A percentile compares a stretch with the other conserved stretches of the same genome.
Conservation (phyloP, 2,888 invertebrate species). For the Liodrosophila aerea region DNA sequence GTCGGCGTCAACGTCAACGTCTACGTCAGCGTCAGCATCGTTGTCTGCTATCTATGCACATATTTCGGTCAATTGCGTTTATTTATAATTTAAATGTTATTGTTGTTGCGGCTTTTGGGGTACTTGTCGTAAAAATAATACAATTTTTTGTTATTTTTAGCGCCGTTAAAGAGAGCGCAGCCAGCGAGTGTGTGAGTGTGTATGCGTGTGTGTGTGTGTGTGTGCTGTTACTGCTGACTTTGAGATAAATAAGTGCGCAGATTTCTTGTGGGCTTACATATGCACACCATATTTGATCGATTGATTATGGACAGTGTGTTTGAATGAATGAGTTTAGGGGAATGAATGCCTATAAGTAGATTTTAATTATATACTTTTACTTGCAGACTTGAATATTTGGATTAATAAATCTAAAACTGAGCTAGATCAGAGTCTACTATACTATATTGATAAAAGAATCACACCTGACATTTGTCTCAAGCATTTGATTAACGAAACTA, state of each 20-base stretch:
- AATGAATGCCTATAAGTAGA: no score
- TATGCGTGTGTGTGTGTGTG: neutral
- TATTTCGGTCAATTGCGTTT: conserved; percentile 55
- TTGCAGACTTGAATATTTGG: no score
- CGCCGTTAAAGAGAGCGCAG: neutral
- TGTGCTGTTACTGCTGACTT: conserved; percentile 31
- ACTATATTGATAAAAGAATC: no score
- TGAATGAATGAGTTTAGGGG: conserved; percentile 44
- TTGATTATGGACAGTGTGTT: conserved; percentile 41
- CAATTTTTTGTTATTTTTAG: conserved; percentile 39
- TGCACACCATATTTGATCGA: conserved; percentile 59
- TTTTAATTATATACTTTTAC: no score
- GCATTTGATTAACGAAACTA: no score
- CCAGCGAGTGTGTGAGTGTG: neutral
- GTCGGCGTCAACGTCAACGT: conserved; percentile 4
- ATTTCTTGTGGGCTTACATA: conserved; percentile 15
- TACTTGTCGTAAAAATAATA: conserved; percentile 58
- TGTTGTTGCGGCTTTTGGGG: conserved; percentile 19
- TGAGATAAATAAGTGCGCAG: conserved; percentile 32
- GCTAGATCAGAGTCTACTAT: no score
- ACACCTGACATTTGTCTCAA: no score
- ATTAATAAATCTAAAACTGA: no score
- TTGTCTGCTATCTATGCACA: conserved; percentile 3
- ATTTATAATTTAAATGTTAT: conserved; percentile 47
- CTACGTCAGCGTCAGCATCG: conserved; percentile 19